These are phyloP conservation scores for Hydraecia micacea DNA, from an alignment of 2,888 invertebrate species.

Conservation along the genomic window DNA sequence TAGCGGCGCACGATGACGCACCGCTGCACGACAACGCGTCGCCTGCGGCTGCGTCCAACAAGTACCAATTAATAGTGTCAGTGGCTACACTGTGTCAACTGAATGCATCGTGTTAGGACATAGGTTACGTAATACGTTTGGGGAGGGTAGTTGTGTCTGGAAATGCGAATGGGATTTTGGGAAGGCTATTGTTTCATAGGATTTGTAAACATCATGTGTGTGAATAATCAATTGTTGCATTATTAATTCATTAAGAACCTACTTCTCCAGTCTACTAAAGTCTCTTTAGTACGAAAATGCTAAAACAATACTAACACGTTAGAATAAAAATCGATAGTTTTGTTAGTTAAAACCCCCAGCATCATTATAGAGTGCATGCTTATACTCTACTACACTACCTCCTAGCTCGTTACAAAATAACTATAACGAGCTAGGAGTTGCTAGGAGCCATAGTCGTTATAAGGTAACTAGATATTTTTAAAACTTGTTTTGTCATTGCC, in stretches of 20 bases:
- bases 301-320: too few species aligned
- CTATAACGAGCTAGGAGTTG: background rate
- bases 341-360: background rate
- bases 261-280: background rate
- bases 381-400: background rate
- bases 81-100: slow-evolving; percentile 20
- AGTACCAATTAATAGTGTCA: slow-evolving; percentile 27
- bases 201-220: background rate
- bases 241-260: background rate
- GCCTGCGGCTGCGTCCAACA: slow-evolving; percentile 10
- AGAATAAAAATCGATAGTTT: background rate
- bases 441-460: background rate
- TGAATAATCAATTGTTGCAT: too few species aligned
- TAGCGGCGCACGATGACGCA: slow-evolving; percentile 7
- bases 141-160: background rate
- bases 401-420: background rate
- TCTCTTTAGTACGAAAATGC: background rate
- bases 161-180: background rate
- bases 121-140: background rate
- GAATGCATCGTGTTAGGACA: background rate
- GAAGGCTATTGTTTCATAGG: background rate
- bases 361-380: background rate
- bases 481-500: background rate
- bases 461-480: background rate
- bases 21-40: slow-evolving; percentile 13